Conservation (phyloP, 2,113 vertebrate species). For the Phalacrocorax pelagicus region DNA sequence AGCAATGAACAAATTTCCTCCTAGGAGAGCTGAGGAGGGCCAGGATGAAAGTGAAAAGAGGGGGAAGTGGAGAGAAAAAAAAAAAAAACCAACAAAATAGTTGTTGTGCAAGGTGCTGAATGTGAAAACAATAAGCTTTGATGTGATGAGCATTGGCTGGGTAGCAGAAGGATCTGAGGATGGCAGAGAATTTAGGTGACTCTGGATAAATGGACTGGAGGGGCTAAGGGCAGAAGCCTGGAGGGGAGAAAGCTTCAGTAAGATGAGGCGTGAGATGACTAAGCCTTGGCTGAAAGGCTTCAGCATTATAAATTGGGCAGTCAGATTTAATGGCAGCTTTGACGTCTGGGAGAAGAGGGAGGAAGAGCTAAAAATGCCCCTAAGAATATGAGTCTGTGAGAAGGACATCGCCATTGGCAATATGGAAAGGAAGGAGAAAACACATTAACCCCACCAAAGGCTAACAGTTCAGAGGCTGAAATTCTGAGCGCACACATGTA, state of each 20-base stretch:
- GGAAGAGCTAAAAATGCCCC: conserved; percentile 50
- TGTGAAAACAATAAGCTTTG: conserved; percentile 58
- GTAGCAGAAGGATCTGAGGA: conserved; percentile 39
- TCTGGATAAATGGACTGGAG: conserved; percentile 58
- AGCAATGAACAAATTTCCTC: not conserved
- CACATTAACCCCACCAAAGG: not conserved
- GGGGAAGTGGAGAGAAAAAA: not conserved
- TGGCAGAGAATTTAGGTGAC: conserved; percentile 34
- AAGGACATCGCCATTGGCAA: conserved; percentile 38
- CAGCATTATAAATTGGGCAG: conserved; percentile 45
- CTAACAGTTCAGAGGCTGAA: not conserved
- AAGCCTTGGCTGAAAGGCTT: conserved; percentile 48
- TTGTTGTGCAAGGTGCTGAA: conserved; percentile 41
- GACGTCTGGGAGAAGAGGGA: not conserved
- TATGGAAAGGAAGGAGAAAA: conserved; percentile 34
- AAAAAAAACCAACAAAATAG: not conserved
- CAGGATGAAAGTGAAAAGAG: conserved; percentile 22
- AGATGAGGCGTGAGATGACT: conserved; percentile 41
- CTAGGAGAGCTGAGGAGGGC: conserved; percentile 3
- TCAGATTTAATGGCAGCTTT: conserved; percentile 51
- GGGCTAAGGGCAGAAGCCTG: conserved; percentile 55
- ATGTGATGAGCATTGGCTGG: conserved; percentile 39
- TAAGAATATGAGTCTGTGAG: conserved; percentile 2
- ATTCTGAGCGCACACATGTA: not conserved
- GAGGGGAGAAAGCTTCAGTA: conserved; percentile 60